These are phyloP conservation scores for Xiphophorus maculatus DNA, from an alignment of 2,113 vertebrate genomes.

Conservation along the genomic window DNA sequence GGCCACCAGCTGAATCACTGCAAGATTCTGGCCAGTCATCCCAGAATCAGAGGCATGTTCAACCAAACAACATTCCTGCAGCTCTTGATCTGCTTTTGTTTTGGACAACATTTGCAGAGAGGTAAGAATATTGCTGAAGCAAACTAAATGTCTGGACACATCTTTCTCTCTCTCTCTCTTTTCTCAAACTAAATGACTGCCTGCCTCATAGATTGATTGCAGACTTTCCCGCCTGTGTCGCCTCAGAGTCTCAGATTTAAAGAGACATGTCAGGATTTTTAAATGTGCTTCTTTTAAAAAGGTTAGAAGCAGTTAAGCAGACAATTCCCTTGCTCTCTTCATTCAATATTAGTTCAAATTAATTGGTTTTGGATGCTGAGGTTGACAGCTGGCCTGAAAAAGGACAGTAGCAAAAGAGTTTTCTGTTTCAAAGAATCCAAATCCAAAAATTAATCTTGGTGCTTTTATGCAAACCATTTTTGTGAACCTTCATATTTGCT, in stretches of 20 bases:
- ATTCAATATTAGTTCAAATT: not conserved
- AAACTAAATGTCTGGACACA: not conserved
- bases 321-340: not conserved
- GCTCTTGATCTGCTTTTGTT: not conserved
- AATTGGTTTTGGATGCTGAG: not conserved
- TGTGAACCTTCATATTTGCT: too few relatives aligned
- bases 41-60: slow-evolving; percentile 27
- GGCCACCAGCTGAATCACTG: slow-evolving; percentile 26
- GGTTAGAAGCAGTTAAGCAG: not conserved
- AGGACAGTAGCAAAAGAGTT: too few relatives aligned
- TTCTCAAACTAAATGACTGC: slow-evolving; percentile 33
- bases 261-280: not conserved
- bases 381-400: too few relatives aligned
- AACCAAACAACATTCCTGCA: slow-evolving; percentile 15
- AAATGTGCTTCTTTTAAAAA: not conserved
- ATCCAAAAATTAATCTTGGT: too few relatives aligned
- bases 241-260: not conserved
- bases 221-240: slow-evolving; percentile 26
- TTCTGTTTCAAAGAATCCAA: too few relatives aligned
- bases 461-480: too few relatives aligned
- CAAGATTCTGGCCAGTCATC: slow-evolving; percentile 30
- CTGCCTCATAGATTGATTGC: slow-evolving; percentile 32
- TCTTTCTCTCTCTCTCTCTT: not conserved
- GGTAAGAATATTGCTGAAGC: not conserved
- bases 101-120: not conserved